Base-by-base conservation (phyloP, 35 echinoderm and acorn worm genomes). In the Chiridota heheva region DNA sequence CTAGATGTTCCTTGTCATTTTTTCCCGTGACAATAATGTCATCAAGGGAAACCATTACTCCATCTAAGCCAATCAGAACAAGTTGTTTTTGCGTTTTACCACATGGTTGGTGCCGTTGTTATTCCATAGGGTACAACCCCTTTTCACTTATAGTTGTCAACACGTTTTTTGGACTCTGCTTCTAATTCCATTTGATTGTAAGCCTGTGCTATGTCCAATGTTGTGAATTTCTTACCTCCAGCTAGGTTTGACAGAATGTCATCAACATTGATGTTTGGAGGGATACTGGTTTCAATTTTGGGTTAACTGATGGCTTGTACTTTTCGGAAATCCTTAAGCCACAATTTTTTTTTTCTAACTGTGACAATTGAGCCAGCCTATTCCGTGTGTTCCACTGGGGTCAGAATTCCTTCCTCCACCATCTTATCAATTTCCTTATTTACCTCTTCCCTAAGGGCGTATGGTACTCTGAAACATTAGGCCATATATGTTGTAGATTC, bases 181-280 rank as follows among this genome's bases (percentile, higher is more conserved):
- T 66, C 61, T 41, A 87, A 42, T 53, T 88, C 76, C 74, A 70
- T 81, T 33, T 88, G 75, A 40, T 88, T 88, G 33, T 88, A 70
- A 1, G 76, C 76, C 41, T 88, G 76, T 18, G 76, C 75, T 24
- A 80, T 27, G 34, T 88, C 76, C 16, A 71, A 31, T 30, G 53
- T 88, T 16, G 86, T 42, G 49, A 88, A 88, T 58, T 32, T 76
- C 28, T 45, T 45, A 10, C 56, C 84, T 10, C 86, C 86, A 42
- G 34, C 43, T 5, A 81, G 45, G 33, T 72, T 88, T 81, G 86
- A 16, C 65, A 81, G 38, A 30, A 88, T 88, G 31, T 88, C 86
- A 28, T 88, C 86, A 5, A 88, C 44, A 86, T 86, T 86, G 12
- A 86, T 77, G 35, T 63, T 2, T 0, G 86, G 76, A 22, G 84